Conservation (phyloP, 2,113 vertebrate species). For the Aspidoscelis tigris region DNA sequence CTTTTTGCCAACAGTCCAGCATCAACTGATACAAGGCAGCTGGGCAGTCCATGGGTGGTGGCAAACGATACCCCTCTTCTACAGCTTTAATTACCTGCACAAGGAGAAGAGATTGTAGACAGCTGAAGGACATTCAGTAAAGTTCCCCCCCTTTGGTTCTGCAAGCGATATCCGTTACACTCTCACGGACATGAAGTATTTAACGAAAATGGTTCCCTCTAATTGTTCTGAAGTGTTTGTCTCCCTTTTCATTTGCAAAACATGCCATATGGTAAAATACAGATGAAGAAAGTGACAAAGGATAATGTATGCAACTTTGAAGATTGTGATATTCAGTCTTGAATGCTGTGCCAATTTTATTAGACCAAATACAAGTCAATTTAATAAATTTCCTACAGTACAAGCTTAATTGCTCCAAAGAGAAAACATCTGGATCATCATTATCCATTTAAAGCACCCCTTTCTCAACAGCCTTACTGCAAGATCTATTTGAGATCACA, state of each 20-base stretch:
- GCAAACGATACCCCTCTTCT: slow-evolving; percentile 95
- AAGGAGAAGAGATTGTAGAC: slow-evolving; percentile 56
- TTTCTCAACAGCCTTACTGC: neutral
- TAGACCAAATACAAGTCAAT: slow-evolving; percentile 37
- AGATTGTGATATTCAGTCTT: slow-evolving; percentile 53
- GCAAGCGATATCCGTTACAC: neutral
- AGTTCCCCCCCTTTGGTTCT: slow-evolving; percentile 44
- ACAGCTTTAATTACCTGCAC: slow-evolving; percentile 96
- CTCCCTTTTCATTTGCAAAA: slow-evolving; percentile 57
- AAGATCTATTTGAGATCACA: slow-evolving; percentile 1
- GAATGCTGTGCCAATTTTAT: slow-evolving; percentile 25
- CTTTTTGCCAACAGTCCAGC: slow-evolving; percentile 99
- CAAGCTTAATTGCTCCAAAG: slow-evolving; percentile 21
- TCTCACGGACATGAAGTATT: slow-evolving; percentile 35
- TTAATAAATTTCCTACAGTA: slow-evolving; percentile 24
- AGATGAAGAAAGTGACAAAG: slow-evolving; percentile 18
- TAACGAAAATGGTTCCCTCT: slow-evolving; percentile 55
- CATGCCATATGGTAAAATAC: slow-evolving; percentile 54
- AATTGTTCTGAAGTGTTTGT: slow-evolving; percentile 39
- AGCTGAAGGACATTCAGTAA: slow-evolving; percentile 35
- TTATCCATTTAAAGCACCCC: neutral
- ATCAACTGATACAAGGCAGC: slow-evolving; percentile 97
- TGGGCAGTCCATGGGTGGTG: slow-evolving; percentile 98
- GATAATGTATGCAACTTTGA: slow-evolving; percentile 51
- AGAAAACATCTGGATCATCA: slow-evolving; percentile 45